Evolutionary conservation across 2,888 invertebrate species (phyloP), one percentile per base, ranked within the genome.

Genomic region (Mythimna lalbum): DNA sequence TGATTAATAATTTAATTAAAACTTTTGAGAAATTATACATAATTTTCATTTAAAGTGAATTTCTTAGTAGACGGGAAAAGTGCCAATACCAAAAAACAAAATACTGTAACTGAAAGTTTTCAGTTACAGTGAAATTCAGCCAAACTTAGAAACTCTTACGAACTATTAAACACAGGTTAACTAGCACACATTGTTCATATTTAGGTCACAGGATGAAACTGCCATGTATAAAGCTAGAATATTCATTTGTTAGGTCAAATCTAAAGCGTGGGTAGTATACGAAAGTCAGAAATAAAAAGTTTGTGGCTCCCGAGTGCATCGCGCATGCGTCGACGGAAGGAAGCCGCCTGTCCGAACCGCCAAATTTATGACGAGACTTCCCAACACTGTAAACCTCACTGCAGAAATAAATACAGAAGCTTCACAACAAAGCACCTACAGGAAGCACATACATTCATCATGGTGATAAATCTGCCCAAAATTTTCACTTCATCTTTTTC

Each of bases 321-420:
- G 83, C 88, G 89, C 89, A 88, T 74, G 89, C 91, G 89, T 87
- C 77, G 73, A 71, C 89, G 90, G 91, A 92, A 92, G 93, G 92
- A 93, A 92, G 85, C 87, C 87, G 87, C 86, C 85, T 78, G 89
- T 90, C 90, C 88, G 84, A 81, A 78, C 86, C 86, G 78, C 87
- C 85, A 86, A 91, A 93, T 93, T 93, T 93, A 93, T 91, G 92
- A 89, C 85, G 88, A 83, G 86, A 87, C 88, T 88, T 88, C 87
- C 87, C 85, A 86, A 86, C 86, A 78, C 69, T 86, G 84, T 89
- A 86, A 89, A 86, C 82, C 76, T 76, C 60, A 59, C 63, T 60
- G 23, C 19, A 53, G 31, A 65, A 64, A 53, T n/a, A 53, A 57
- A 59, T 49, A 14, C 79, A 79, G 78, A 82, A 79, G 78, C 4